Conservation (phyloP, 2,888 invertebrate species). For the Lycia hirtaria region DNA sequence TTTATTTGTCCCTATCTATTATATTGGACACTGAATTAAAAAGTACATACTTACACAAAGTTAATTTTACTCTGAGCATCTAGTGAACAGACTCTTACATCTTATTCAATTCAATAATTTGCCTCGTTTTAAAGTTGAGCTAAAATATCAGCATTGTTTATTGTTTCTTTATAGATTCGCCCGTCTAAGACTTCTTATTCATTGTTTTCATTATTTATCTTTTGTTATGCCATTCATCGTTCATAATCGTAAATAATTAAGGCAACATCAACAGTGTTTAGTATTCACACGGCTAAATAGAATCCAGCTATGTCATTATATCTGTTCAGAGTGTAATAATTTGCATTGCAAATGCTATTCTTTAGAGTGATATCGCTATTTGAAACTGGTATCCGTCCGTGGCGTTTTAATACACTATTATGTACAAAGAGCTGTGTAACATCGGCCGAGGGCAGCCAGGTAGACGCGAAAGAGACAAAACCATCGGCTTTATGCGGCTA, state of each 20-base stretch:
- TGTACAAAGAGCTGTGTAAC: slow-evolving; percentile 38
- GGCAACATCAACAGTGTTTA: slow-evolving; percentile 25
- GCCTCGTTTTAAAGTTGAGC: slow-evolving; percentile 1
- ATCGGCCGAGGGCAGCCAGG: slow-evolving; percentile 45
- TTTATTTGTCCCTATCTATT: too few relatives aligned
- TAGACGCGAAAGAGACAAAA: slow-evolving; percentile 71
- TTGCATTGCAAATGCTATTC: slow-evolving; percentile 39
- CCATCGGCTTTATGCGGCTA: slow-evolving; percentile 58
- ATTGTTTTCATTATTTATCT: slow-evolving; percentile 13
- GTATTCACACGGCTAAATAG: slow-evolving; percentile 21
- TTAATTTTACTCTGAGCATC: neutral
- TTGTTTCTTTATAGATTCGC: neutral
- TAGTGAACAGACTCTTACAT: neutral
- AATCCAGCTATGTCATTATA: slow-evolving; percentile 26
- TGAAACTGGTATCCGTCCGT: slow-evolving; percentile 36
- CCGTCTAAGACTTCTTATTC: neutral
- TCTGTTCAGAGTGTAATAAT: slow-evolving; percentile 32
- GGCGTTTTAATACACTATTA: slow-evolving; percentile 40
- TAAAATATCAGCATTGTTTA: slow-evolving; percentile 3
- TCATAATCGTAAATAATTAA: slow-evolving; percentile 15
- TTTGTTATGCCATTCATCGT: neutral
- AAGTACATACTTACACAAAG: neutral
- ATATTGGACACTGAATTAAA: too few relatives aligned
- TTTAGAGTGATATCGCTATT: slow-evolving; percentile 30
- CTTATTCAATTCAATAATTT: neutral